Evolutionary conservation across 2,888 invertebrate genomes (phyloP).

Genomic region (Hesperia comma): DNA sequence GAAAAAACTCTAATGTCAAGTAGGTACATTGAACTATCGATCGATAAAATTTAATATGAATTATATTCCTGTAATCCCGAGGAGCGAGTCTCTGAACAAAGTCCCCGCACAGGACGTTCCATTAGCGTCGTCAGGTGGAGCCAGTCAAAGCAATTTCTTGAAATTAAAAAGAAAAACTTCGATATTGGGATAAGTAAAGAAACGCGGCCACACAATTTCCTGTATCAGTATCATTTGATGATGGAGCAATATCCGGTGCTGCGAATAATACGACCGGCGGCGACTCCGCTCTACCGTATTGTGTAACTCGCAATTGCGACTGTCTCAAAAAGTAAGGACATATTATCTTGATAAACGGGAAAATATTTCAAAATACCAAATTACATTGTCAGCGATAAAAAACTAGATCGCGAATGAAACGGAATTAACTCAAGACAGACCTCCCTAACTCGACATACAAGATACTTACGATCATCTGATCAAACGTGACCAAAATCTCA

Average conservation of each 20-base stretch:
- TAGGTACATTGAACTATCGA: no score
- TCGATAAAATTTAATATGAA: no score
- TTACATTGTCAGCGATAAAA: no score
- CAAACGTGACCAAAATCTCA: no score
- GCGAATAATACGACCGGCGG: conserved; percentile 27
- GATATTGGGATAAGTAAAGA: conserved; percentile 38
- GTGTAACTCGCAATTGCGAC: conserved; percentile 15
- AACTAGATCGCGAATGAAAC: no score
- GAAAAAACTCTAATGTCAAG: no score
- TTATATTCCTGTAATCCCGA: no score
- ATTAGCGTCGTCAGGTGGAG: not conserved
- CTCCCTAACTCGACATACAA: no score
- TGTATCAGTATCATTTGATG: conserved; percentile 43
- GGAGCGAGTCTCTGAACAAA: no score
- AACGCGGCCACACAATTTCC: conserved; percentile 46
- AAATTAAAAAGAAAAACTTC: conserved; percentile 20
- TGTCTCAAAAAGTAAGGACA: not conserved
- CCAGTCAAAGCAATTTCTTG: conserved; percentile 4
- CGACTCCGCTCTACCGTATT: not conserved
- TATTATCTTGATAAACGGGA: not conserved
- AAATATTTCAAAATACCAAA: not conserved
- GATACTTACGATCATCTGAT: no score
- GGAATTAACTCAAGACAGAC: no score
- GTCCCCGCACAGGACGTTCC: not conserved
- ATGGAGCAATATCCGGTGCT: conserved; percentile 39